phyloP scores from a whole-genome alignment of 2,113 vertebrate genomes.

The Thamnaconus septentrionalis region DNA sequence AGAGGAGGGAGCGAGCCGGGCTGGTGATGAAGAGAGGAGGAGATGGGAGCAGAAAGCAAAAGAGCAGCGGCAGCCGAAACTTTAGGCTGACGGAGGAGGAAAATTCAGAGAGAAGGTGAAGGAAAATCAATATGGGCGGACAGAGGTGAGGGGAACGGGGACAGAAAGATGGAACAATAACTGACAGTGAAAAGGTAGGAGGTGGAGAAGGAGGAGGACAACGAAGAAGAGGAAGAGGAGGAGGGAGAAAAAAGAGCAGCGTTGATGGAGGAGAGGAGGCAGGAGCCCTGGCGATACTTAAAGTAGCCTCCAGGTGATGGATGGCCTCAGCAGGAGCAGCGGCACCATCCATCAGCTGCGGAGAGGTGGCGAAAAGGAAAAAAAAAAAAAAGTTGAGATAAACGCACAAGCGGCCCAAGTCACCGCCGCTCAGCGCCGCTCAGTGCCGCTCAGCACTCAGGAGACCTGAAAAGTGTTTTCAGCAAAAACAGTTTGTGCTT shows the following conservation, averaged over 20 bases:
- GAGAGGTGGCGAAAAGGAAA: constrained; percentile 18
- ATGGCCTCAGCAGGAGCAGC: constrained; percentile 30
- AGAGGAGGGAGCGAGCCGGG: constrained; percentile 18
- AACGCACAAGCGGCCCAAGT: constrained; percentile 9
- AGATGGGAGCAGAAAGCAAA: constrained; percentile 13
- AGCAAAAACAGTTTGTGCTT: neutral
- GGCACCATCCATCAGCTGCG: constrained; percentile 48
- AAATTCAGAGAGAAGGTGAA: constrained; percentile 18
- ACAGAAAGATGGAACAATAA: constrained; percentile 24
- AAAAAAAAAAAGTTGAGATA: neutral
- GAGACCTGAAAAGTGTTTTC: neutral
- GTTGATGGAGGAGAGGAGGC: constrained; percentile 38
- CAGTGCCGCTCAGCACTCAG: neutral
- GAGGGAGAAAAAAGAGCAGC: constrained; percentile 28
- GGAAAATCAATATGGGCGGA: constrained; percentile 32
- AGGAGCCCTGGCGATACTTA: constrained; percentile 20
- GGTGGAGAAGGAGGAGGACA: constrained; percentile 26
- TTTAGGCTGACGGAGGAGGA: constrained; percentile 17
- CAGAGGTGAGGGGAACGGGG: constrained; percentile 4
- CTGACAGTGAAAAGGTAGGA: neutral
- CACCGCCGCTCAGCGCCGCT: too few relatives aligned
- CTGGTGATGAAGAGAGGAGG: constrained; percentile 23
- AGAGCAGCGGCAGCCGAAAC: constrained; percentile 12
- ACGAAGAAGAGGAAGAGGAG: constrained; percentile 13
- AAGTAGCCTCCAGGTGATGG: constrained; percentile 48